phyloP scores from a whole-genome alignment of 2,113 vertebrate species.

The Poecile atricapillus region DNA sequence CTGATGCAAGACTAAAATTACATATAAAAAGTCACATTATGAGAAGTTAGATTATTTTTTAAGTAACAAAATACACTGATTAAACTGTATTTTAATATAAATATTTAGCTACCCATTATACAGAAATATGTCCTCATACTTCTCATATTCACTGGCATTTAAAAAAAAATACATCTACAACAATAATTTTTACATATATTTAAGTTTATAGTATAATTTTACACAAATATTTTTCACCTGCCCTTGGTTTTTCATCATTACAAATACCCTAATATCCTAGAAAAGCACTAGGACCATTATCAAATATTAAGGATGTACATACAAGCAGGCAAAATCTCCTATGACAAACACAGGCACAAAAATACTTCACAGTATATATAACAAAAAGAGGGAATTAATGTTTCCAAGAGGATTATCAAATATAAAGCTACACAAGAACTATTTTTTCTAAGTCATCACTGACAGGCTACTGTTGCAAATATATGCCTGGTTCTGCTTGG shows the following conservation, averaged over 20 bases:
- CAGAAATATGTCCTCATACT: neutral
- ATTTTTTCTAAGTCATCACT: neutral
- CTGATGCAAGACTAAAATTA: neutral
- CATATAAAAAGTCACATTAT: neutral
- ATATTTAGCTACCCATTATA: neutral
- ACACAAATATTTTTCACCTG: neutral
- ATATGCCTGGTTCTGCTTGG: slow-evolving; percentile 48
- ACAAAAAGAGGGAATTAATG: neutral
- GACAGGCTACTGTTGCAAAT: slow-evolving; percentile 24
- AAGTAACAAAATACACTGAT: neutral
- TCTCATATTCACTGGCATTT: neutral
- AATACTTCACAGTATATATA: neutral
- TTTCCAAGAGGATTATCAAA: slow-evolving; percentile 37
- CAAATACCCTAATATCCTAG: neutral
- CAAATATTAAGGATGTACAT: neutral
- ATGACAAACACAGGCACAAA: neutral
- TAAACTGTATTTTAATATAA: neutral
- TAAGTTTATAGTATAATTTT: neutral
- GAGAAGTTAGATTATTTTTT: neutral
- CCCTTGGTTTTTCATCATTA: neutral
- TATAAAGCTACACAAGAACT: neutral
- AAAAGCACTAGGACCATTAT: neutral
- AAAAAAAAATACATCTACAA: neutral
- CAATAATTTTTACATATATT: neutral
- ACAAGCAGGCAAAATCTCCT: neutral